Evolutionary conservation across 2,797 vertebrate species (phyloP).

Genomic region (Knipowitschia caucasica): DNA sequence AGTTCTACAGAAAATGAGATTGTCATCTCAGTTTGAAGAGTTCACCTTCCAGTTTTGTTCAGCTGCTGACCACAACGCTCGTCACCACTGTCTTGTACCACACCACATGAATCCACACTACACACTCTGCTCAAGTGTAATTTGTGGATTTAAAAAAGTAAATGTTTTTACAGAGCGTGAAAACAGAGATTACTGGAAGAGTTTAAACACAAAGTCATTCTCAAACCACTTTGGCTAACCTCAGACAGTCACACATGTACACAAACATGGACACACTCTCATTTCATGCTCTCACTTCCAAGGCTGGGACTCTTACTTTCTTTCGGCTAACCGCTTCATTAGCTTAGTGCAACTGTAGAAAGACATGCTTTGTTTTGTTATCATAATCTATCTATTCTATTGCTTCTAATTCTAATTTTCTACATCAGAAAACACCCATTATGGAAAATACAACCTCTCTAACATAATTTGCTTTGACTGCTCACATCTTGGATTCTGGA

Average conservation of each 20-base stretch:
- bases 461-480: background rate
- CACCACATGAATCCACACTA: background rate
- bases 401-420: background rate
- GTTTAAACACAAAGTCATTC: conserved; percentile 34
- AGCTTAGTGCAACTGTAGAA: conserved; percentile 15
- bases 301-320: conserved; percentile 5
- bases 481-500: background rate
- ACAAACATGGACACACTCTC: conserved; percentile 5
- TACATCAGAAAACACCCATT: background rate
- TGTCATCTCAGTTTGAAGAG: background rate
- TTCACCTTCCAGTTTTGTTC: background rate
- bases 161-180: conserved; percentile 29
- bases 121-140: conserved; percentile 20
- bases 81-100: background rate
- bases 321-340: background rate
- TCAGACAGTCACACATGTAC: conserved; percentile 35
- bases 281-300: conserved; percentile 10
- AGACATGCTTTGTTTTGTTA: conserved; percentile 1
- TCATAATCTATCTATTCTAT: background rate
- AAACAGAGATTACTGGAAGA: conserved; percentile 60
- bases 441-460: background rate
- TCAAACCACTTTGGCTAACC: conserved; percentile 62
- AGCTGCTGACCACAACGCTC: conserved; percentile 9
- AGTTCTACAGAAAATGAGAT: background rate
- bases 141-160: conserved; percentile 5